Base-by-base conservation (phyloP, 2,888 invertebrate genomes). In the Andrena camellia region DNA sequence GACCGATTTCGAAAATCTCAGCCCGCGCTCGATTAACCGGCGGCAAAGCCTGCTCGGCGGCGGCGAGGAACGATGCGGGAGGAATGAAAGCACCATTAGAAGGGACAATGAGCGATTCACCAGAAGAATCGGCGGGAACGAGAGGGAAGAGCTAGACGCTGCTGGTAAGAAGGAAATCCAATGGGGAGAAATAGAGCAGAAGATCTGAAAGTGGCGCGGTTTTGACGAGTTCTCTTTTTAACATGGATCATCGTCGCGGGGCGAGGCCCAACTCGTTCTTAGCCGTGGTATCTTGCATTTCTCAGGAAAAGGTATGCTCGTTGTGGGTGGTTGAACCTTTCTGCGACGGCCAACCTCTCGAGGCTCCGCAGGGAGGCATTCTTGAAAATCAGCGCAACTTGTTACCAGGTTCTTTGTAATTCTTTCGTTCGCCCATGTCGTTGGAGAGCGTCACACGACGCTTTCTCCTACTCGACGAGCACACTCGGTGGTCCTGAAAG, bases 61-160 rank as follows among this genome's bases (percentile, higher is more conserved):
- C 35, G 60, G 54, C 54, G 29, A 33, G n/a, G 17, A 57, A 50
- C 50, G 59, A 74, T 35, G 48, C 62, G n/a, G 52, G 59, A 17
- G 73, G 42, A 62, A 84, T 54, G 81, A 81, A 75, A 78, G 78
- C 66, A 23, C 69, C 75, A 84, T 85, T 66, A 69, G 79, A 66
- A 69, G 69, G 75, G 69, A 83, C 83, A 86, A 86, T 86, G 77
- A 86, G 77, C 79, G 85, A 86, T 85, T 85, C 83, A 68, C 62
- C 17, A 4, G 68, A 85, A 77, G 79, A 83, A 83, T 77, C 70
- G 73, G 42, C 26, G 59, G 52, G 66, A 63, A 78, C 59, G 66
- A 63, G 64, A 57, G 6, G 64, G 35, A 20, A 48, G 63, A 48
- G 57, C n/a, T 54, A 31, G 42, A 31, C 26, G 54, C 1, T 3